A percentile compares a stretch with the other conserved stretches of the same genome.
Conservation (phyloP, 1,140 invertebrate genomes). For the honey bee (Apis mellifera) region DNA sequence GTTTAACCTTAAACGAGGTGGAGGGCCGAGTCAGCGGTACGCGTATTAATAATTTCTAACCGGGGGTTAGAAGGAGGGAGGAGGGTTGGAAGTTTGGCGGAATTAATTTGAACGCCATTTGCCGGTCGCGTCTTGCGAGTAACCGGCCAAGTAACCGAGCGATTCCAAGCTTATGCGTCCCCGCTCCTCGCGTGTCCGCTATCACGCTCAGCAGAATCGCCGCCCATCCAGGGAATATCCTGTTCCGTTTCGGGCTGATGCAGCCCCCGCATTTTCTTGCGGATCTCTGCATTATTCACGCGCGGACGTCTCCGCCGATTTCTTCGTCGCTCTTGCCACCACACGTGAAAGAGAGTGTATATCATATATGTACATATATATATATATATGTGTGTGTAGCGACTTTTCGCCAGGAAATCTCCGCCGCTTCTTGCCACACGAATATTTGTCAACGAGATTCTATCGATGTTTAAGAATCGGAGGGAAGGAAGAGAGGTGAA, state of each 20-base stretch:
- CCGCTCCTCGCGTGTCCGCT: slow-evolving; percentile 17
- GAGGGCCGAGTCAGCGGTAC: no score
- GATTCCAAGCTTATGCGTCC: slow-evolving; percentile 41
- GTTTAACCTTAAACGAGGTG: no score
- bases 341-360: background rate
- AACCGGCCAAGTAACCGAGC: slow-evolving; percentile 6
- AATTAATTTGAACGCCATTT: slow-evolving; percentile 74
- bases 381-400: background rate
- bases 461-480: slow-evolving; percentile 17
- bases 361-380: no score
- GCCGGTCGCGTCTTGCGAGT: slow-evolving; percentile 65
- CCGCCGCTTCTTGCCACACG: background rate
- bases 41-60: no score
- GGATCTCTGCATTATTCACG: slow-evolving; percentile 58
- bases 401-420: slow-evolving; percentile 4
- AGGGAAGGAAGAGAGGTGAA: no score
- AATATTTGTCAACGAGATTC: slow-evolving; percentile 25
- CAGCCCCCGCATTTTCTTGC: slow-evolving; percentile 60
- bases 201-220: slow-evolving; percentile 48
- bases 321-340: background rate
- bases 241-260: slow-evolving; percentile 56
- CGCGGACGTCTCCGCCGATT: background rate
- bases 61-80: no score
- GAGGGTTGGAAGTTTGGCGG: slow-evolving; percentile 61
- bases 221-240: slow-evolving; percentile 52